phyloP scores from a whole-genome alignment of 2,113 vertebrate species.

The Tachysurus fulvidraco region DNA sequence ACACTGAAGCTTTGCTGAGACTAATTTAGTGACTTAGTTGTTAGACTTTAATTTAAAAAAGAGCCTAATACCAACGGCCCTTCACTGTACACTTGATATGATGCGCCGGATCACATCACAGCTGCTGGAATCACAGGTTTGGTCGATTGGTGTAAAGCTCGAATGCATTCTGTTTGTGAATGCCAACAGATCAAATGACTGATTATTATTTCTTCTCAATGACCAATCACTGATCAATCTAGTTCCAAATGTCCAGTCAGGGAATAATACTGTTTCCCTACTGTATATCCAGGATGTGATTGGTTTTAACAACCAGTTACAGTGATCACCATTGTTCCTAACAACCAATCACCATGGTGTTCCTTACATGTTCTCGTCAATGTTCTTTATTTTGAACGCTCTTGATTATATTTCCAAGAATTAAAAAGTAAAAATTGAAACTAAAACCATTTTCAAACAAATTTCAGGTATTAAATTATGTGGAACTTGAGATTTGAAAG shows the following conservation, averaged over 20 bases:
- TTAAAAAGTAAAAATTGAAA: neutral
- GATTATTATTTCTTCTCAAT: neutral
- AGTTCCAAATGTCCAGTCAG: neutral
- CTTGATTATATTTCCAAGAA: neutral
- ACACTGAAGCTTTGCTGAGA: neutral
- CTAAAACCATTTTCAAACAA: neutral
- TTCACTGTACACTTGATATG: neutral
- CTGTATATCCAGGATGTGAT: neutral
- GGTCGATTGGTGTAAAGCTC: neutral
- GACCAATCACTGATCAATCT: neutral
- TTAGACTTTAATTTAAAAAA: too few species aligned
- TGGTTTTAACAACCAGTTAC: neutral
- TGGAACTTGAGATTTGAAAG: too few species aligned
- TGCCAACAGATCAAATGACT: neutral
- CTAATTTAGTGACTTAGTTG: neutral
- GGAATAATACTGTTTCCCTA: neutral
- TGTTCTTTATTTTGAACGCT: neutral
- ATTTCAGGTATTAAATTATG: neutral
- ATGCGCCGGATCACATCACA: neutral
- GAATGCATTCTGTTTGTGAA: neutral
- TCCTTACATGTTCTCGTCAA: neutral
- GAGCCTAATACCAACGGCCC: neutral
- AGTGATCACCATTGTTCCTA: neutral
- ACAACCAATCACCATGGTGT: neutral
- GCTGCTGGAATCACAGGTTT: neutral